Evolutionary conservation across 1,140 invertebrate genomes (phyloP), one percentile per base, ranked within the genome.

Genomic region (Brachionus manjavacas): DNA sequence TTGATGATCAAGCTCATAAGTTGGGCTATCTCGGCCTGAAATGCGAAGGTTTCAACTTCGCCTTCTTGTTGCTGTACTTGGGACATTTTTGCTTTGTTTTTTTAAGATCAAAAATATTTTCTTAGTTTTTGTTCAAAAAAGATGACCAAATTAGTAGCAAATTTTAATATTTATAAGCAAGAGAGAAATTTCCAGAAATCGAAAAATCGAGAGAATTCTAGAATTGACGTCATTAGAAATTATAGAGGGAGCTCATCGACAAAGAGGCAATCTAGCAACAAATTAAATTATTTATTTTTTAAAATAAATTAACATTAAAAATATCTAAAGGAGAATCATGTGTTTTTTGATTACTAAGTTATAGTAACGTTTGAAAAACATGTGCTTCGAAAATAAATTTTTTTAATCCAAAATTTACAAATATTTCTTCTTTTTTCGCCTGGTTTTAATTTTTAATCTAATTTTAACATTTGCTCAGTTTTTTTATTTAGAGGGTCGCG

Each of bases 1-100:
- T 99, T 99, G 93, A 99, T 99, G 92, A 99, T 99, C 88, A 97
- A 91, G 85, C 93, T 95, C 95, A 97, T 96, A 89, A 97, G 93
- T 92, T 90, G 90, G 89, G 95, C 95, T 90, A 97, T 96, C 91
- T 97, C 95, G 87, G 95, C 95, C 91, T 97, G 95, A 91, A 97
- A 97, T 43, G 91, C 91, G 86, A 92, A 92, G 84, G 92, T 92
- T 86, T 92, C 79, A 68, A 81, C 79, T 46, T 81, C 76, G 49
- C 55, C 76, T 25, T 80, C 68, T 72, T 72, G 68, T 72, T 39
- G 68, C 35, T 72, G 68, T 16, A 72, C 72, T 76, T 76, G 20
- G 23, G 72, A 76, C 72, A 76, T 76, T 76, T 76, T 76, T 8
- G 31, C 35, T 41, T 72, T 66, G 28, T 28, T 70, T 70, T 70